phyloP scores from a whole-genome alignment of 2,888 invertebrate species.

The Drosophila pseudotalamancana region DNA sequence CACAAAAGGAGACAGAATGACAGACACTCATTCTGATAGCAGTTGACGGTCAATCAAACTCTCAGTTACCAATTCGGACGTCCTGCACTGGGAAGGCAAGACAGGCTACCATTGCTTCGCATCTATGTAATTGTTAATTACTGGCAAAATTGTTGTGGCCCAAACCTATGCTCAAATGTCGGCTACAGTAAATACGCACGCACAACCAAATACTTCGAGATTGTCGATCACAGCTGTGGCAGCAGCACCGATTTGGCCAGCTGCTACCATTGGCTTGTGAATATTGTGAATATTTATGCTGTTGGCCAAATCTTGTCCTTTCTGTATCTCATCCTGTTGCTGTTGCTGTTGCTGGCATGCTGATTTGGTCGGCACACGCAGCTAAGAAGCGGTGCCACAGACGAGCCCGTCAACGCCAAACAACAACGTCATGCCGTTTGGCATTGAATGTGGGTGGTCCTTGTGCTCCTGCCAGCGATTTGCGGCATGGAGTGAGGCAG shows the following conservation, averaged over 20 bases:
- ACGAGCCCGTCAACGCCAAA: constrained; percentile 64
- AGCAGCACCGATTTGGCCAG: constrained; percentile 45
- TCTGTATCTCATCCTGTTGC: constrained; percentile 25
- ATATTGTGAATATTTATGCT: constrained; percentile 71
- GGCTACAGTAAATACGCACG: constrained; percentile 44
- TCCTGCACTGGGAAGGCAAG: constrained; percentile 23
- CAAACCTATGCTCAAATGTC: neutral
- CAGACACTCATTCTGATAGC: constrained; percentile 47
- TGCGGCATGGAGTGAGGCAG: neutral
- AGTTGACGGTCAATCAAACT: constrained; percentile 70
- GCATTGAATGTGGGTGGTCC: constrained; percentile 26
- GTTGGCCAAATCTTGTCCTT: constrained; percentile 55
- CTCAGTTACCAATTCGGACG: constrained; percentile 55
- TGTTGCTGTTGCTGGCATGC: constrained; percentile 49
- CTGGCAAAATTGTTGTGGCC: constrained; percentile 44
- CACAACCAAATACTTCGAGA: constrained; percentile 27
- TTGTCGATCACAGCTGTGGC: constrained; percentile 39
- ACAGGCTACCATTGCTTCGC: constrained; percentile 41
- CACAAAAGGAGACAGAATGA: constrained; percentile 13
- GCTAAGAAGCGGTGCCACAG: constrained; percentile 45
- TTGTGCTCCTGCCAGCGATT: constrained; percentile 1
- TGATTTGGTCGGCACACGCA: constrained; percentile 64
- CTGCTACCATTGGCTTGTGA: constrained; percentile 54
- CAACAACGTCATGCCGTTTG: constrained; percentile 67
- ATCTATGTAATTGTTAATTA: constrained; percentile 79